Percentiles rank a stretch among this genome's conserved stretches.
phyloP scores from a whole-genome alignment of 2,113 vertebrate species.

The Castor canadensis region DNA sequence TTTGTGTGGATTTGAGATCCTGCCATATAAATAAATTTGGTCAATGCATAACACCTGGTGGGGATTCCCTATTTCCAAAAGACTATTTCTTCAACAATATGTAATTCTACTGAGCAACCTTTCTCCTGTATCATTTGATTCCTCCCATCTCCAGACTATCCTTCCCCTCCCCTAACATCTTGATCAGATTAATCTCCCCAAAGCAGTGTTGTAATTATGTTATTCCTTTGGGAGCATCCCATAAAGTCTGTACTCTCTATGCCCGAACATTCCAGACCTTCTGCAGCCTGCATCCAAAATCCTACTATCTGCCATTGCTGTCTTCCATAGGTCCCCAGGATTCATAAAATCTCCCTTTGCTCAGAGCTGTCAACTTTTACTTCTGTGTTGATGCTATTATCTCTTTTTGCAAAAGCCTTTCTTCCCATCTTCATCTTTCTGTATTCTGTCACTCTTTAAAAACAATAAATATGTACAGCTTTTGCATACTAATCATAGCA shows the following conservation, averaged over 20 bases:
- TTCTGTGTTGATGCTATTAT: not conserved
- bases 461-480: not conserved
- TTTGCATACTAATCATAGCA: not conserved
- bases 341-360: not conserved
- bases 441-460: not conserved
- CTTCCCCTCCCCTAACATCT: not conserved
- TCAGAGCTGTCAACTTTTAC: not conserved
- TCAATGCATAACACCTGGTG: not conserved
- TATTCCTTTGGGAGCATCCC: not conserved
- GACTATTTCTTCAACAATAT: not conserved
- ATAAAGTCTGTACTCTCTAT: not conserved
- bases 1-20: not conserved
- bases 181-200: not conserved
- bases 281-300: not conserved
- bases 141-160: not conserved
- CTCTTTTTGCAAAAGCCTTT: not conserved
- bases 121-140: not conserved
- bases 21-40: not conserved
- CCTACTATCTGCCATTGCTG: not conserved
- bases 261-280: not conserved
- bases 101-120: not conserved
- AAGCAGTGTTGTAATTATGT: not conserved
- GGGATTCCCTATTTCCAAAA: not conserved
- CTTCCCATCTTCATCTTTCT: not conserved
- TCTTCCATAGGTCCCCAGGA: not conserved